phyloP scores from a whole-genome alignment of 2,113 vertebrate genomes.

The Progne subis region DNA sequence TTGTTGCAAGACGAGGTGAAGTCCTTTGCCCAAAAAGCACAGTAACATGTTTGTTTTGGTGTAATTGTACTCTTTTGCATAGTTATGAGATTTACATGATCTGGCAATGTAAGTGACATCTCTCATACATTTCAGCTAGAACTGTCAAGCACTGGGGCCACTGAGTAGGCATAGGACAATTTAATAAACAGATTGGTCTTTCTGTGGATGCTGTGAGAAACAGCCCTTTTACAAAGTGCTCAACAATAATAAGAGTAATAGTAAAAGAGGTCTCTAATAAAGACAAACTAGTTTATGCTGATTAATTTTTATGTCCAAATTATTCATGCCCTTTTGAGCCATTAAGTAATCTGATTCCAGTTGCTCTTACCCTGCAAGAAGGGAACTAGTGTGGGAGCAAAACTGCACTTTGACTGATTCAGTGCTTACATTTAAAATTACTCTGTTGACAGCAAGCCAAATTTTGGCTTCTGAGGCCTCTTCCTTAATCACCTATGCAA shows the following conservation, averaged over 20 bases:
- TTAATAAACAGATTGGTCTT: neutral
- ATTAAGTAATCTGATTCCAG: neutral
- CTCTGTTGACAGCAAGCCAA: neutral
- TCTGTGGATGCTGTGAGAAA: neutral
- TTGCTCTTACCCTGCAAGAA: neutral
- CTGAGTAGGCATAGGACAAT: neutral
- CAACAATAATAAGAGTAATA: neutral
- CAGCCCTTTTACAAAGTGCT: neutral
- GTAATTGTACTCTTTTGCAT: neutral
- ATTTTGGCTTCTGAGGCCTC: constrained; percentile 14
- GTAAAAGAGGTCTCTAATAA: neutral
- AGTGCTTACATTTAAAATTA: constrained; percentile 15
- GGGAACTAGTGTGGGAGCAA: neutral
- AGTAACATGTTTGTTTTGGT: neutral
- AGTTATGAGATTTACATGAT: neutral
- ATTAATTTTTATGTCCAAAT: neutral
- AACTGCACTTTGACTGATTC: neutral
- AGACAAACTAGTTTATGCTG: neutral
- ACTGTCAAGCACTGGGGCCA: neutral
- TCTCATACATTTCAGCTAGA: neutral
- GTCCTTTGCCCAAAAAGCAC: neutral
- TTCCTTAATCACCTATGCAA: constrained; percentile 1
- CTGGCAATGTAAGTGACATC: neutral
- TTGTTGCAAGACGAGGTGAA: neutral
- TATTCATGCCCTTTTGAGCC: neutral